Evolutionary conservation across 2,888 invertebrate species (phyloP).

Genomic region (Criorhina ranunculi): DNA sequence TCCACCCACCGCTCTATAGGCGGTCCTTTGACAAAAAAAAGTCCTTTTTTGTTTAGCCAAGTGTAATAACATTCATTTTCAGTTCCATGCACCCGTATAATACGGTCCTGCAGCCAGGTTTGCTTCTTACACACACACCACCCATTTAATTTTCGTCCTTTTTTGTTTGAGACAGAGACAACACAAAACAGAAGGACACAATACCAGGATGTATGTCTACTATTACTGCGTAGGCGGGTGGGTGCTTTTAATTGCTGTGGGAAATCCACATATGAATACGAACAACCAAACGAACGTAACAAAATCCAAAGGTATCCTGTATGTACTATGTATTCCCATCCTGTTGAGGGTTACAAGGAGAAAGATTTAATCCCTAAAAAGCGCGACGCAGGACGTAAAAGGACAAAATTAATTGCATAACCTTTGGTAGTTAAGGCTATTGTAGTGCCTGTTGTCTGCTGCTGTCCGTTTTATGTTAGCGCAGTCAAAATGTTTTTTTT

Average conservation of each 20-base stretch:
- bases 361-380: slow-evolving; percentile 71
- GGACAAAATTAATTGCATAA: slow-evolving; percentile 76
- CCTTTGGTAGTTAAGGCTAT: slow-evolving; percentile 68
- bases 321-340: slow-evolving; percentile 18
- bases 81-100: slow-evolving; percentile 76
- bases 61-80: slow-evolving; percentile 76
- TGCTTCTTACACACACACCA: slow-evolving; percentile 20
- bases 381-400: slow-evolving; percentile 65
- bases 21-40: slow-evolving; percentile 58
- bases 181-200: slow-evolving; percentile 27
- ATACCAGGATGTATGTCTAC: slow-evolving; percentile 59
- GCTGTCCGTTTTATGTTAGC: slow-evolving; percentile 64
- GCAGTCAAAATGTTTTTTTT: slow-evolving; percentile 49
- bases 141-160: slow-evolving; percentile 65
- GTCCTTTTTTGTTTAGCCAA: slow-evolving; percentile 72
- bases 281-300: neutral
- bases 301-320: slow-evolving; percentile 58
- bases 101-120: slow-evolving; percentile 55
- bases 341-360: slow-evolving; percentile 1
- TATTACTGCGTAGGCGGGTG: slow-evolving; percentile 76
- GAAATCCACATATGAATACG: slow-evolving; percentile 82
- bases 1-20: neutral
- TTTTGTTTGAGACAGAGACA: slow-evolving; percentile 40
- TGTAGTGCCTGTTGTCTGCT: slow-evolving; percentile 48
- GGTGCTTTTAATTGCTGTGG: slow-evolving; percentile 84